Conservation (phyloP, 2,888 invertebrate species). For the Folsomia candida region DNA sequence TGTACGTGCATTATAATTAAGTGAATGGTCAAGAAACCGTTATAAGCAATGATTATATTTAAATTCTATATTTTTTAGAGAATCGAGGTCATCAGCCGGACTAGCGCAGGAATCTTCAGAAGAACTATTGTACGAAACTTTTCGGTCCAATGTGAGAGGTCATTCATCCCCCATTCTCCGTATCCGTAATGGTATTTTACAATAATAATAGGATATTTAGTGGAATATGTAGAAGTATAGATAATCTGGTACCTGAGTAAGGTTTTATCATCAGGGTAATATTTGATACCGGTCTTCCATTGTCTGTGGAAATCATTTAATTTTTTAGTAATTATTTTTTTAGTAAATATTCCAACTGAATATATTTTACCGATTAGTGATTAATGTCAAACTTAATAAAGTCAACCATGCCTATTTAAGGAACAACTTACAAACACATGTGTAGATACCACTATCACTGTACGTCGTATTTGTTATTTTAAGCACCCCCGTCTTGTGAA, state of each 20-base stretch:
- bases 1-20: too few relatives aligned
- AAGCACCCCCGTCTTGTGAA: conserved; percentile 83
- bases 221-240: too few relatives aligned
- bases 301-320: conserved; percentile 27
- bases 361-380: too few relatives aligned
- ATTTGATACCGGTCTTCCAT: conserved; percentile 44
- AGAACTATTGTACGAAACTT: not conserved
- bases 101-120: too few relatives aligned
- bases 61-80: too few relatives aligned
- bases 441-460: conserved; percentile 79
- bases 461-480: conserved; percentile 77
- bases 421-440: conserved; percentile 67
- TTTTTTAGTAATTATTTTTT: not conserved
- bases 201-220: too few relatives aligned
- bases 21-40: too few relatives aligned
- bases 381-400: not conserved
- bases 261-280: conserved; percentile 46
- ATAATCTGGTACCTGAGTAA: conserved; percentile 35
- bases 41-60: too few relatives aligned
- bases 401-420: not conserved
- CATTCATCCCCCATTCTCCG: not conserved
- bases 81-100: too few relatives aligned
- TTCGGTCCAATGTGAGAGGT: not conserved
- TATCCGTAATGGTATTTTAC: too few relatives aligned
- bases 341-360: too few relatives aligned